Conservation (phyloP, 1,140 invertebrate species). For the Lineus longissimus region DNA sequence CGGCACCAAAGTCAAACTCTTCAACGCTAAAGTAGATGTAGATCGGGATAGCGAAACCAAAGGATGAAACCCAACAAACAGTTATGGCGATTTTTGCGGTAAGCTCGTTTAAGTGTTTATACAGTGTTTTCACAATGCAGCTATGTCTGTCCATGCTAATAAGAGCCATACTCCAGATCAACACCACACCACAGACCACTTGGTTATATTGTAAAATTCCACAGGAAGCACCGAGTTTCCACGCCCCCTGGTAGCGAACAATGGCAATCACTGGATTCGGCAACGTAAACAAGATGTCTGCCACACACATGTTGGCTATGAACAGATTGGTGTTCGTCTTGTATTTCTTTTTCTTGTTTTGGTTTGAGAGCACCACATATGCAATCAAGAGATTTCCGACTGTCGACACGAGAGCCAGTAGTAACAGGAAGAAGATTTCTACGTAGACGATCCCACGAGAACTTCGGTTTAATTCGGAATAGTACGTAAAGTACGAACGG, state of each 20-base stretch:
- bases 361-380: conserved; percentile 22
- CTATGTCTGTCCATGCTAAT: conserved; percentile 41
- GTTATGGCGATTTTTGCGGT: conserved; percentile 18
- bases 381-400: conserved; percentile 31
- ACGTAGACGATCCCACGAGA: conserved; percentile 22
- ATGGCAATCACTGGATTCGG: conserved; percentile 32
- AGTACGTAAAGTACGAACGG: conserved; percentile 35
- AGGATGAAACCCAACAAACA: conserved; percentile 30
- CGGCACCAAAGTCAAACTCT: conserved; percentile 17
- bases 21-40: conserved; percentile 30
- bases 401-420: conserved; percentile 44
- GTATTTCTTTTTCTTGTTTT: too few relatives aligned
- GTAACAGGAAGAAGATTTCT: conserved; percentile 25
- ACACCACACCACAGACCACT: conserved; percentile 32
- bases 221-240: conserved; percentile 35
- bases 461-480: conserved; percentile 34
- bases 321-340: conserved; percentile 36
- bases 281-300: conserved; percentile 32
- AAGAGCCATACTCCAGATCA: conserved; percentile 42
- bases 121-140: conserved; percentile 25
- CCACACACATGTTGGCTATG: conserved; percentile 36
- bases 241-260: conserved; percentile 27
- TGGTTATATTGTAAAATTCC: conserved; percentile 25
- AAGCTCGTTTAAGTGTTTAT: conserved; percentile 17
- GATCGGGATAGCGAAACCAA: conserved; percentile 26